Evolutionary conservation across 1,140 invertebrate species (phyloP).

Genomic region (Oryzaephilus surinamensis): DNA sequence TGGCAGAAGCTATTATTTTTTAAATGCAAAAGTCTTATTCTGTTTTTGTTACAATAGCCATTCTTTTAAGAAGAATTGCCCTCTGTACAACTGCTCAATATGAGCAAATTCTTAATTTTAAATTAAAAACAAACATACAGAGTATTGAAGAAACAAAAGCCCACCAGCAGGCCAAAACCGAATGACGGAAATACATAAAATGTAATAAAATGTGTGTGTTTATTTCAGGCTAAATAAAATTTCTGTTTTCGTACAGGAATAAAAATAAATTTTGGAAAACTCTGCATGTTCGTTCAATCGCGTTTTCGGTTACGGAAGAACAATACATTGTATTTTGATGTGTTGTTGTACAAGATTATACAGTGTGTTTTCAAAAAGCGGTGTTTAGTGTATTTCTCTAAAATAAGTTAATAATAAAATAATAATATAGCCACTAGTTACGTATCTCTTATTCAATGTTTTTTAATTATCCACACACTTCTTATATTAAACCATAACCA

Average conservation of each 20-base stretch:
- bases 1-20: constrained; percentile 16
- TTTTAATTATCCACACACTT: too few relatives aligned
- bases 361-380: too few relatives aligned
- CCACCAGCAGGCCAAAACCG: background rate
- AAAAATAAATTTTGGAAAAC: too few relatives aligned
- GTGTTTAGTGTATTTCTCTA: too few relatives aligned
- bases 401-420: too few relatives aligned
- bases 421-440: too few relatives aligned
- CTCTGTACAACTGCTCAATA: constrained; percentile 13
- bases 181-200: constrained; percentile 1
- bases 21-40: constrained; percentile 14
- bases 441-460: too few relatives aligned
- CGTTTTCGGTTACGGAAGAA: too few relatives aligned
- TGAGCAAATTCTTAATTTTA: constrained; percentile 7
- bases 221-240: background rate
- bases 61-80: constrained; percentile 16
- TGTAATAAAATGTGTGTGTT: too few relatives aligned
- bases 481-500: too few relatives aligned
- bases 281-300: too few relatives aligned
- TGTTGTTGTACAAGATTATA: too few relatives aligned
- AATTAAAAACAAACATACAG: constrained; percentile 9
- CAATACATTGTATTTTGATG: background rate
- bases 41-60: constrained; percentile 1
- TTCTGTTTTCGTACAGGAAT: background rate
- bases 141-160: constrained; percentile 9